Conservation (phyloP, 2,797 vertebrate species). For the Eptatretus atami region DNA sequence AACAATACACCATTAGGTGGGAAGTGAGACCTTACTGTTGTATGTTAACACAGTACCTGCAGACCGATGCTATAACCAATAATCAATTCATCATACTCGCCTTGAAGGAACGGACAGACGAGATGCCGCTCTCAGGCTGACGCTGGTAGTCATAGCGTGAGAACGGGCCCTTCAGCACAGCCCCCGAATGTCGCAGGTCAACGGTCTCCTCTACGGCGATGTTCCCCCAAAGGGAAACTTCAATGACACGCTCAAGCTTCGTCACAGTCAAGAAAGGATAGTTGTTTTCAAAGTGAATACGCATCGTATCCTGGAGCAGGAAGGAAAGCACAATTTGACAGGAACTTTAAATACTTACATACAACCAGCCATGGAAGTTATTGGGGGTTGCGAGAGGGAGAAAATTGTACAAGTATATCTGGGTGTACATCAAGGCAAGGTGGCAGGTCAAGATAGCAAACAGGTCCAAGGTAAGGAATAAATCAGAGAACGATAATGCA, state of each 20-base stretch:
- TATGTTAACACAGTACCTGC: too few relatives aligned
- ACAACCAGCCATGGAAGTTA: too few relatives aligned
- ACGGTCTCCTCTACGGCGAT: constrained; percentile 84
- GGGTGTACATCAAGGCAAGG: too few relatives aligned
- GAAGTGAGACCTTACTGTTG: too few relatives aligned
- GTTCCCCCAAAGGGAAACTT: constrained; percentile 97
- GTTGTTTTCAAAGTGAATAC: constrained; percentile 90
- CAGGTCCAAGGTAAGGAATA: too few relatives aligned
- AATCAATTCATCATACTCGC: constrained; percentile 14
- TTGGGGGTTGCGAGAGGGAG: too few relatives aligned
- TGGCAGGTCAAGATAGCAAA: too few relatives aligned
- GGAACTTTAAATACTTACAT: too few relatives aligned
- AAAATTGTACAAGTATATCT: too few relatives aligned
- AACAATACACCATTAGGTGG: too few relatives aligned
- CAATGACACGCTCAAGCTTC: constrained; percentile 54
- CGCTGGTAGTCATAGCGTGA: constrained; percentile 94
- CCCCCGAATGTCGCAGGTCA: constrained; percentile 73
- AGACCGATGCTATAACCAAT: background rate
- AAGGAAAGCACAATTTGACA: background rate
- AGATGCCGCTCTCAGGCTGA: constrained; percentile 86
- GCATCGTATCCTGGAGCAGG: constrained; percentile 36
- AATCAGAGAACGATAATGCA: too few relatives aligned
- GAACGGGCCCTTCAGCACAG: constrained; percentile 59
- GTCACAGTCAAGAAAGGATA: constrained; percentile 73
- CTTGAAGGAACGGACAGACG: constrained; percentile 96